Evolutionary conservation across 2,888 invertebrate species (phyloP), one percentile per base, ranked within the genome.

Genomic region (Alloscopus bannaensis): DNA sequence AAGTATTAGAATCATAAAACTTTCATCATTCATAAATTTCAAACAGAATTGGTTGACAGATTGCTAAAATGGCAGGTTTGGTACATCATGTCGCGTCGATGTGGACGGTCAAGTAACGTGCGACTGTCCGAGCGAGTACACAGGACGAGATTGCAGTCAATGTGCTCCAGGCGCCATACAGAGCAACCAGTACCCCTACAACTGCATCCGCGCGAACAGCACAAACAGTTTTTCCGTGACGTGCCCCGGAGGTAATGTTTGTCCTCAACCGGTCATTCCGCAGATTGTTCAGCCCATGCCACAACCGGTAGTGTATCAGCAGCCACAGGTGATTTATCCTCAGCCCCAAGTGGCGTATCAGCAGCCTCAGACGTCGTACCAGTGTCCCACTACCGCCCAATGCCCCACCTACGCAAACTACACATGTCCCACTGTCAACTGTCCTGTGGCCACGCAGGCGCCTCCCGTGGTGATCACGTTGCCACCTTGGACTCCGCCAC

Each of bases 151-250:
- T 52, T 84, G 84, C 47, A 66, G 70, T 52, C 79, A 80, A 22
- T 83, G 83, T 75, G 76, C 81, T 18, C 81, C 83, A 22, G 83
- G 83, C 16, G 52, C 81, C 18, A 45, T 83, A 4, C 76, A 77
- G 28, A 66, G 59, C 18, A 77, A 81, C 29, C 71, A 79, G 28
- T 66, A 65, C 28, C 83, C 83, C 0, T 81, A 83, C 62, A 73
- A 79, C 26, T 83, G 83, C 29, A 24, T 73, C 13, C 20, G 77
- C 22, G 18, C 36, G 1, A 77, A 77, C 62, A 72, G 65, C 40
- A 77, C 81, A n/a, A 81, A 66, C 64, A 80, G 72, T 36, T 55
- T 66, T 20, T 24, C 65, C 22, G 24, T 55, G 6, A 24, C 42
- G 1, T 82, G 79, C 31, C 77, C 72, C 0, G 29, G 50, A 8